Percentiles rank a stretch among this genome's conserved stretches.
These are phyloP conservation scores for Platyrinchus mystaceus DNA, from an alignment of 2,797 vertebrate genomes.

Conservation along the genomic window DNA sequence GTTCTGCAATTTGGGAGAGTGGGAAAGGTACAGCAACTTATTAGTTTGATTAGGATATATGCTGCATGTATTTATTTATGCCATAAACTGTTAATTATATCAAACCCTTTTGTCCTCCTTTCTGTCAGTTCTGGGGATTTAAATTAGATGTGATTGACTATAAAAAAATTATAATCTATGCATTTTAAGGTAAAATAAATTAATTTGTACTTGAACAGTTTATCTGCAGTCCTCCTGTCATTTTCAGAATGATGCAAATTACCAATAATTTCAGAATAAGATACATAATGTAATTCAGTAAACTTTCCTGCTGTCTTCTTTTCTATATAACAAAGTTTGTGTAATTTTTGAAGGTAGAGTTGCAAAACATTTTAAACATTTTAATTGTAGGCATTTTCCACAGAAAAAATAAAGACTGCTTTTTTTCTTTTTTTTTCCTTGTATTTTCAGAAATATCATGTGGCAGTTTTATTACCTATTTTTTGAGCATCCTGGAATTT, in stretches of 20 bases:
- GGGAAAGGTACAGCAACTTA: neutral
- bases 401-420: neutral
- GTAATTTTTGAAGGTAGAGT: neutral
- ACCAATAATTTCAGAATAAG: neutral
- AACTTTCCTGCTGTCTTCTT: neutral
- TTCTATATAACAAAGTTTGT: neutral
- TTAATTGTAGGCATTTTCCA: constrained; percentile 30
- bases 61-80: neutral
- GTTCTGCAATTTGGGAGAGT: neutral
- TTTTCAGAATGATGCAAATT: neutral
- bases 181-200: neutral
- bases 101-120: neutral
- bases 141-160: neutral
- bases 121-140: neutral
- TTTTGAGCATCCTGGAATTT: constrained; percentile 38
- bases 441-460: constrained; percentile 16
- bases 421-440: neutral
- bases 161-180: neutral
- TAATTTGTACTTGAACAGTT: neutral
- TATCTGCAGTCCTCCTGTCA: neutral
- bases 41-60: neutral
- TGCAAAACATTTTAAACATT: neutral
- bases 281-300: neutral
- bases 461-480: constrained; percentile 22
- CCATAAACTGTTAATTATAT: neutral